Evolutionary conservation across 2,113 vertebrate genomes (phyloP).

Genomic region (Pituophis catenifer): DNA sequence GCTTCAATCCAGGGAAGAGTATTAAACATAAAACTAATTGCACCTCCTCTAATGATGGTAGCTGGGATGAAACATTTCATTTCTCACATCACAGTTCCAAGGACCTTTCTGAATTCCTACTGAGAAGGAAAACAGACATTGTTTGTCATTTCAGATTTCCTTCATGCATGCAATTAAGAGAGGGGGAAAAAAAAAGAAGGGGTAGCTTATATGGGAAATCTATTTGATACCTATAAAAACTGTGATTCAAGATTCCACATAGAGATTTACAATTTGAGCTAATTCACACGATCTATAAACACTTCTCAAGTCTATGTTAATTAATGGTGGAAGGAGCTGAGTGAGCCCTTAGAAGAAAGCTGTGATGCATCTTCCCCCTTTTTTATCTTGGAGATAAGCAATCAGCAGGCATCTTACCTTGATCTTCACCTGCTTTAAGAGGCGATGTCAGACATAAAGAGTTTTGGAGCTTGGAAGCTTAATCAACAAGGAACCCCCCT

Average conservation of each 20-base stretch:
- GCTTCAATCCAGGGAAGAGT: conserved; percentile 4
- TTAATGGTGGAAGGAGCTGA: background rate
- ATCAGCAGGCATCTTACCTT: background rate
- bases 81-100: background rate
- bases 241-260: background rate
- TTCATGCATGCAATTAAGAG: background rate
- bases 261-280: background rate
- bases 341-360: background rate
- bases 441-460: background rate
- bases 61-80: background rate
- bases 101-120: background rate
- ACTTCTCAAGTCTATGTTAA: background rate
- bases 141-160: background rate
- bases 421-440: background rate
- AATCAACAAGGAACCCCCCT: background rate
- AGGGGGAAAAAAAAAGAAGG: background rate
- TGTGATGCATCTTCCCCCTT: background rate
- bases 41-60: background rate
- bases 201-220: background rate
- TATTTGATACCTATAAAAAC: background rate
- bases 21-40: conserved; percentile 31
- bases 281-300: background rate
- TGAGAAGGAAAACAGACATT: background rate
- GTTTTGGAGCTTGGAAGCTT: background rate
- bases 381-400: background rate